A percentile compares a stretch with the other conserved stretches of the same genome.
Evolutionary conservation across 2,797 vertebrate species (phyloP).

Genomic region (Euphonia xanthogaster): DNA sequence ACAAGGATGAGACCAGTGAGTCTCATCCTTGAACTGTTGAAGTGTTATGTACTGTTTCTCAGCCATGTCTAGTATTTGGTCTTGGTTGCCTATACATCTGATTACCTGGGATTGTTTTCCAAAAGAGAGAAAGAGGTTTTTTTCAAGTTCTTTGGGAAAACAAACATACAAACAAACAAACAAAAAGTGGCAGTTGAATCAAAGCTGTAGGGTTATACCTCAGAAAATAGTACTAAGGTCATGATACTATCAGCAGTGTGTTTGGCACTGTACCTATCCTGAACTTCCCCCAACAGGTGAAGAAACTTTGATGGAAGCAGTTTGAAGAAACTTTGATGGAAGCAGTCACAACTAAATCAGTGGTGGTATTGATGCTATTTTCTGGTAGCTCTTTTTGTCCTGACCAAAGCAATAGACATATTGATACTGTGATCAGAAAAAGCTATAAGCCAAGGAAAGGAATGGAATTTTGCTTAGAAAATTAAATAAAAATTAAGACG

Average conservation of each 20-base stretch:
- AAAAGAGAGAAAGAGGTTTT: not conserved
- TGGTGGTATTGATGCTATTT: not conserved
- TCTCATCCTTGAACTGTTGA: not conserved
- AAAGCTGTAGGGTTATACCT: not conserved
- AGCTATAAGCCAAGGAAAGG: not conserved
- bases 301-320: not conserved
- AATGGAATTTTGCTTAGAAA: not conserved
- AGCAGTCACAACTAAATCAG: not conserved
- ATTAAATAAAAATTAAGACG: not conserved
- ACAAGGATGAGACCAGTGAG: not conserved
- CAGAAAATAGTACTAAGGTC: not conserved
- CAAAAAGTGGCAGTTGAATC: not conserved
- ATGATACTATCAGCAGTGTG: not conserved
- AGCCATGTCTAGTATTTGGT: not conserved
- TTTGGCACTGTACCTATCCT: not conserved
- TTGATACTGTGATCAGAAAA: not conserved
- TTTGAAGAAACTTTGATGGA: not conserved
- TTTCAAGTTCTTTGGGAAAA: not conserved
- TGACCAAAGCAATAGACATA: not conserved
- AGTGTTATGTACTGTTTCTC: not conserved
- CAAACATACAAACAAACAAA: not conserved
- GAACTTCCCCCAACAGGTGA: not conserved
- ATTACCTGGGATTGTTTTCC: not conserved
- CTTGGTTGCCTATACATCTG: not conserved
- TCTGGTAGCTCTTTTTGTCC: not conserved